phyloP scores from a whole-genome alignment of 2,797 vertebrate species.

The Channa striata region DNA sequence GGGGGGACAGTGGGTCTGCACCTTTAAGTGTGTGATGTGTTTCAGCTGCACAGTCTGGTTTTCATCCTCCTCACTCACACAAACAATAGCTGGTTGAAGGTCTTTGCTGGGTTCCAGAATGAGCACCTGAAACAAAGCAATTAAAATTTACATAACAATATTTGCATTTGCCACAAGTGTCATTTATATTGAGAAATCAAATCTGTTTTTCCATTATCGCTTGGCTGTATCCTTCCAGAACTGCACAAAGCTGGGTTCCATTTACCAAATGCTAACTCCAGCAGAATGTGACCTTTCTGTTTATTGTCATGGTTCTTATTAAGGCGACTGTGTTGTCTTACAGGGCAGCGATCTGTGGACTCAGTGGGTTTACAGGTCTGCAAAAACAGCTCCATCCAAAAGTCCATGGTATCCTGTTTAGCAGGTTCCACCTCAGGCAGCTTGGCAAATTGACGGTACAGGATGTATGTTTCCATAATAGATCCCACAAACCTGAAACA shows the following conservation, averaged over 20 bases:
- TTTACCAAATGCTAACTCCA: not conserved
- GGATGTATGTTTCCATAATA: conserved; percentile 92
- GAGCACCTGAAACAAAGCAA: conserved; percentile 83
- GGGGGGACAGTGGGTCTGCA: conserved; percentile 43
- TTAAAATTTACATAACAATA: not conserved
- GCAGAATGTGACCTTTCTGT: not conserved
- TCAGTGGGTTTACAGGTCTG: conserved; percentile 86
- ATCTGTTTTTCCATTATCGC: not conserved
- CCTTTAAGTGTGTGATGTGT: conserved; percentile 85
- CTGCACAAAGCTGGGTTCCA: not conserved
- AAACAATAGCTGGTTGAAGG: conserved; percentile 85
- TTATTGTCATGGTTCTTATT: not conserved
- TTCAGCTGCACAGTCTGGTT: conserved; percentile 83
- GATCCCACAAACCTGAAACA: conserved; percentile 88
- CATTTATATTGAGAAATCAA: not conserved
- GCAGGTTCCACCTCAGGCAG: conserved; percentile 70
- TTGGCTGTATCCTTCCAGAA: not conserved
- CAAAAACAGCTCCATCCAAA: conserved; percentile 91
- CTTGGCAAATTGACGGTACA: conserved; percentile 90
- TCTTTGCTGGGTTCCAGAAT: conserved; percentile 89
- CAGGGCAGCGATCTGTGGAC: conserved; percentile 80
- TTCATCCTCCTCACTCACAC: conserved; percentile 79
- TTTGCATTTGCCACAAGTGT: not conserved
- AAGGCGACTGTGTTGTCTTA: conserved; percentile 68
- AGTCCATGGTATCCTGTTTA: conserved; percentile 85